Base-by-base conservation (phyloP, 2,888 invertebrate species). In the Tholera decimalis region DNA sequence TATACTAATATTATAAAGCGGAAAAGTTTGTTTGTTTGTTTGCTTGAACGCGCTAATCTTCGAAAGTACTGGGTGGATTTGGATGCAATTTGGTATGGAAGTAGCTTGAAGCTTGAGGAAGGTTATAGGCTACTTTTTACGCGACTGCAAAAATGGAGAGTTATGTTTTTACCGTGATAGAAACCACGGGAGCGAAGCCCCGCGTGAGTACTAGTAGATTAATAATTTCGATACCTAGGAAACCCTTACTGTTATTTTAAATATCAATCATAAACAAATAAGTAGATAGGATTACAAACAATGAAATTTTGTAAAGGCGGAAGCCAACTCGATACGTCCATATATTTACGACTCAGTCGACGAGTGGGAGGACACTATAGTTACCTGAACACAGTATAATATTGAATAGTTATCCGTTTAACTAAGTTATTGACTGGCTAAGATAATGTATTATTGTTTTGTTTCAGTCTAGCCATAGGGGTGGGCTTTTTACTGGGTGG, bases 251-350 rank as follows among this genome's bases (percentile, higher is more conserved):
- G 26, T 26, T 18, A 44, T 44, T 28, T 7, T 35, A 15, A 65
- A 39, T 24, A 26, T 67, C 54, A 53, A 51, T 63, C 39, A 41
- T 28, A 15, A 13, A n/a, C 24, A n/a, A 11, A 30, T 30, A n/a
- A 11, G 24, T 30, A 39, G 26, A 26, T 20, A 39, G n/a, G 5
- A 15, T 22, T 18, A 37, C 61, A 47, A 37, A 61, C 61, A 66
- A 66, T 68, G 30, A 68, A 8, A 68, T 65, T 70, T 59, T 39
- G 70, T 59, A 41, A 70, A 35, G 18, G 24, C 60, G 65, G 65
- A 65, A 65, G 65, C 60, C 8, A 6, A 47, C 28, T 2, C 39
- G 58, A 57, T 69, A 69, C 65, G n/a, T 24, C 24, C 33, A 22
- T 58, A 59, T 47, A 70, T 65, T 65, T 58, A 65, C 65, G 47